These are phyloP conservation scores for Cheilosia urbana DNA, from an alignment of 2,888 invertebrate genomes.

Conservation along the genomic window DNA sequence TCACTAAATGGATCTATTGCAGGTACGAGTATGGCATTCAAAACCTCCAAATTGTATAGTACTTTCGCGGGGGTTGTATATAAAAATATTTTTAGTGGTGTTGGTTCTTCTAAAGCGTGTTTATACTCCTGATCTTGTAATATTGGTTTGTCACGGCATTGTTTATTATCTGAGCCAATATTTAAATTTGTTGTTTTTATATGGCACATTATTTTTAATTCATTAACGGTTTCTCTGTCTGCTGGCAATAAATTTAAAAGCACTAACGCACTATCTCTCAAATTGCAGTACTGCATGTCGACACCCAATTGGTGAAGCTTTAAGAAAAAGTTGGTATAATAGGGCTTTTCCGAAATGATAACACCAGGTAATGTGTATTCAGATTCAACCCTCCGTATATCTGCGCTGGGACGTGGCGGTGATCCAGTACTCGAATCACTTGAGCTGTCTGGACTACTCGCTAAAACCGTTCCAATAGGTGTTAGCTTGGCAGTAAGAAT, in stretches of 20 bases:
- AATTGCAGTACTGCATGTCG: constrained; percentile 89
- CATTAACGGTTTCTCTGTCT: constrained; percentile 84
- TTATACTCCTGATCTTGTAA: constrained; percentile 40
- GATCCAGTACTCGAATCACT: constrained; percentile 97
- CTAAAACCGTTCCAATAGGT: constrained; percentile 88
- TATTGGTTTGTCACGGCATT: constrained; percentile 25
- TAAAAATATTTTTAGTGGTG: constrained; percentile 46
- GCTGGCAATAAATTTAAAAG: constrained; percentile 82
- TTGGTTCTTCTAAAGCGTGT: constrained; percentile 35
- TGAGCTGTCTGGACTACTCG: constrained; percentile 95
- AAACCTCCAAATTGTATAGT: constrained; percentile 90
- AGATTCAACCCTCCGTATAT: constrained; percentile 91
- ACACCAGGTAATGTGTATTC: constrained; percentile 96
- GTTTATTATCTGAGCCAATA: constrained; percentile 35
- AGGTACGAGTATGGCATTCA: constrained; percentile 96
- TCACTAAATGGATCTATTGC: constrained; percentile 92
- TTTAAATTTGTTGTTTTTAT: constrained; percentile 43
- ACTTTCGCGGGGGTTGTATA: constrained; percentile 88
- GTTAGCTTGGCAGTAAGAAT: constrained; percentile 92
- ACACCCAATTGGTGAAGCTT: constrained; percentile 95
- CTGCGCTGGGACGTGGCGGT: constrained; percentile 91
- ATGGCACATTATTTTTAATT: constrained; percentile 82
- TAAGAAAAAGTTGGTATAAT: constrained; percentile 91
- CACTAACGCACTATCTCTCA: constrained; percentile 89
- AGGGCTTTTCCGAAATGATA: constrained; percentile 92